A percentile compares a stretch with the other conserved stretches of the same genome.
These are phyloP conservation scores for Dallia pectoralis DNA, from an alignment of 2,797 vertebrate genomes.

Conservation along the genomic window DNA sequence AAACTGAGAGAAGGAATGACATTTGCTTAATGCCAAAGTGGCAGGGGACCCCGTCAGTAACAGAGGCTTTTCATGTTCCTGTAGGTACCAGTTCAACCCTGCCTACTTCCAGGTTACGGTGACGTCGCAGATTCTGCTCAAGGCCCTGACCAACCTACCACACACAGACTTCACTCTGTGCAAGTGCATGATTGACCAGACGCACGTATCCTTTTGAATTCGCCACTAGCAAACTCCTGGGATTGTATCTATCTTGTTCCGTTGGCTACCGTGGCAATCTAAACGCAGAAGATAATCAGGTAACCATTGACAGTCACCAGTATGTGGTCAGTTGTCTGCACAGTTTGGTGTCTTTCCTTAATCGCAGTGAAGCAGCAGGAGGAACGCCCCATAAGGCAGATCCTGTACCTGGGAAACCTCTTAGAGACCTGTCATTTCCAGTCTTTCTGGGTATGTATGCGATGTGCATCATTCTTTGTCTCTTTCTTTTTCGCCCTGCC, in stretches of 20 bases:
- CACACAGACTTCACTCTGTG: constrained; percentile 96
- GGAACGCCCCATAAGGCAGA: constrained; percentile 90
- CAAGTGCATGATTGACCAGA: constrained; percentile 96
- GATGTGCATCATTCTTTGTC: neutral
- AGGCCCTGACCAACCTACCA: constrained; percentile 92
- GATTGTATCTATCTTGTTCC: neutral
- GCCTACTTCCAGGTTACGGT: constrained; percentile 91
- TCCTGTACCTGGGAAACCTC: constrained; percentile 89
- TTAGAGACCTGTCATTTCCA: constrained; percentile 94
- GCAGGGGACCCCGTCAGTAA: neutral
- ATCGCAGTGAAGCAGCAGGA: constrained; percentile 84
- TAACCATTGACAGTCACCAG: too few relatives aligned
- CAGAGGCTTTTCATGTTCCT: constrained; percentile 2
- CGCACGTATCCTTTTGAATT: constrained; percentile 83
- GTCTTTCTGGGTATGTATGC: constrained; percentile 85
- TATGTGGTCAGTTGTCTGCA: neutral
- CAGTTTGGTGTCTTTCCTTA: constrained; percentile 65
- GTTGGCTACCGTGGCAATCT: too few relatives aligned
- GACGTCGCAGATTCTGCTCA: constrained; percentile 91
- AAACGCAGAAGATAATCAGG: too few relatives aligned
- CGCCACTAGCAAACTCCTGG: neutral
- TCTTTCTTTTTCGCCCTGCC: neutral
- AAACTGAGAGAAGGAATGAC: too few relatives aligned
- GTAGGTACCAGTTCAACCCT: constrained; percentile 95
- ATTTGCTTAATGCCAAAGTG: too few relatives aligned